These are phyloP conservation scores for Agrochola circellaris DNA, from an alignment of 2,888 invertebrate species.

Conservation along the genomic window DNA sequence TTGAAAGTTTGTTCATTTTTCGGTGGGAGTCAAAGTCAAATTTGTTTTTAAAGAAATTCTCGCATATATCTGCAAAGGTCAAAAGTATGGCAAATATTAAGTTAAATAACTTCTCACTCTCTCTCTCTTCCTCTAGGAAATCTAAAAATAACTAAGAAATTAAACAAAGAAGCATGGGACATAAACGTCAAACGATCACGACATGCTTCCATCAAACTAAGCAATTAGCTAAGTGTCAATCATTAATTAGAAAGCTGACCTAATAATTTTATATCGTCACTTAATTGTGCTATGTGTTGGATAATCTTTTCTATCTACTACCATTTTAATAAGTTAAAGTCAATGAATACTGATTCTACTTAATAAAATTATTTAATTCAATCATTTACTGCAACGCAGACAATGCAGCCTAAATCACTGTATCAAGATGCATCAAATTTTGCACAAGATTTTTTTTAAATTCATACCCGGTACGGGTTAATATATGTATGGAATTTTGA, in stretches of 20 bases:
- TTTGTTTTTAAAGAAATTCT: slow-evolving; percentile 20
- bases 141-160: not conserved
- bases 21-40: slow-evolving; percentile 19
- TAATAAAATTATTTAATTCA: not conserved
- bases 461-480: no score
- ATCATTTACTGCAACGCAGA: not conserved
- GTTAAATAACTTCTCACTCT: no score
- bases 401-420: not conserved
- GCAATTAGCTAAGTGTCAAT: slow-evolving; percentile 52
- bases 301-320: not conserved
- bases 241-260: slow-evolving; percentile 23
- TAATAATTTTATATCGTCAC: slow-evolving; percentile 1
- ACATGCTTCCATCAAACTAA: slow-evolving; percentile 19
- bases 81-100: not conserved
- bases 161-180: not conserved
- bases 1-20: slow-evolving; percentile 53
- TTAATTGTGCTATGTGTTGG: not conserved
- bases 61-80: not conserved
- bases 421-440: not conserved
- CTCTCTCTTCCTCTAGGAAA: not conserved
- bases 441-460: not conserved
- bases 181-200: slow-evolving; percentile 22
- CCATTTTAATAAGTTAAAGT: not conserved
- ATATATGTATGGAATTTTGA: not conserved
- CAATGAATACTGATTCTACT: not conserved